Conservation (phyloP, 2,888 invertebrate genomes). For the Pterostichus madidus region DNA sequence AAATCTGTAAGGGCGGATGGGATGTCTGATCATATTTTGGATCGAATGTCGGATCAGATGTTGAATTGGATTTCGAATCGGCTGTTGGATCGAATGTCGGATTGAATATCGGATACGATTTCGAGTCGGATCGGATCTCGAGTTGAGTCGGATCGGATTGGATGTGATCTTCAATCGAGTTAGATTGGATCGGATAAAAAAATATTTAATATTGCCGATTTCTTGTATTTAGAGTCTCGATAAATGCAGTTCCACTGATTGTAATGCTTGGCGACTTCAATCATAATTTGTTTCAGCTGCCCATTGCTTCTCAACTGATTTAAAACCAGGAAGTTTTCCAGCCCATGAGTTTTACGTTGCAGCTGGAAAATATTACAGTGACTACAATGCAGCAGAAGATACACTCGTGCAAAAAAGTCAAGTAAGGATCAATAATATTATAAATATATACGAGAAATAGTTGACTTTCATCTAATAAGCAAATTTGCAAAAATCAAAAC, state of each 20-base stretch:
- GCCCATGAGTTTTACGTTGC: constrained; percentile 34
- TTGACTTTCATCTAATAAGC: not conserved
- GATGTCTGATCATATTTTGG: too few species aligned
- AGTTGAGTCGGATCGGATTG: too few species aligned
- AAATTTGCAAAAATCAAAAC: not conserved
- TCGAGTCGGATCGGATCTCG: too few species aligned
- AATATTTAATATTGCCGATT: too few species aligned
- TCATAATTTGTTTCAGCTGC: constrained; percentile 33
- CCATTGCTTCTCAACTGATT: constrained; percentile 45
- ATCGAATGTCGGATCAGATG: too few species aligned
- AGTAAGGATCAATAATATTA: constrained; percentile 7
- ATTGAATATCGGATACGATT: too few species aligned
- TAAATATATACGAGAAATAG: not conserved
- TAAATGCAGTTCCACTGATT: not conserved
- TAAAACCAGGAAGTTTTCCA: not conserved
- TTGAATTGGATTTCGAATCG: too few species aligned
- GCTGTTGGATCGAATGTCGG: too few species aligned
- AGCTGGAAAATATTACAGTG: not conserved
- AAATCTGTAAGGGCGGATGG: too few species aligned
- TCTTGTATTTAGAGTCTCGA: not conserved
- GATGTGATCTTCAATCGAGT: too few species aligned
- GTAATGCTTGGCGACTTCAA: not conserved
- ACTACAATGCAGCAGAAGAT: constrained; percentile 11
- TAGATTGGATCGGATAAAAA: too few species aligned
- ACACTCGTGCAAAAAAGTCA: constrained; percentile 4